phyloP scores from a whole-genome alignment of 2,113 vertebrate species.

The Nerophis lumbriciformis region DNA sequence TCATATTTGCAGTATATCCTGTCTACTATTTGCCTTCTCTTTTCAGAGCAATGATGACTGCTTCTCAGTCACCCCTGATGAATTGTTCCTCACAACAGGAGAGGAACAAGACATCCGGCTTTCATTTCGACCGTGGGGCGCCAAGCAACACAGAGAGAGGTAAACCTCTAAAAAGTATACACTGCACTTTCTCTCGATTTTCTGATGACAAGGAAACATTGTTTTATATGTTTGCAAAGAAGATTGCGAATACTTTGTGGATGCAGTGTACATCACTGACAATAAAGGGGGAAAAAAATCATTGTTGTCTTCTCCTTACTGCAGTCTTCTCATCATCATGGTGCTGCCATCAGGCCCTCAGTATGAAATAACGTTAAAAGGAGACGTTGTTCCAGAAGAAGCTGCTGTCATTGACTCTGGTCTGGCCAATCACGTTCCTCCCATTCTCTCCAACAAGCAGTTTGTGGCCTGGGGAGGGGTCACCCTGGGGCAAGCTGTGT shows the following conservation, averaged over 20 bases:
- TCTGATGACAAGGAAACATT: not conserved
- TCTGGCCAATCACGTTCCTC: slow-evolving; percentile 68
- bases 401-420: slow-evolving; percentile 19
- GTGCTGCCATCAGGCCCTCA: slow-evolving; percentile 90
- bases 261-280: too few relatives aligned
- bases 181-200: not conserved
- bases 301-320: slow-evolving; percentile 20
- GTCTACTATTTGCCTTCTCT: not conserved
- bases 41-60: slow-evolving; percentile 68
- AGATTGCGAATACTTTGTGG: too few relatives aligned
- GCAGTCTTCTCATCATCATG: slow-evolving; percentile 84
- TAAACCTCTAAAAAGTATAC: slow-evolving; percentile 38
- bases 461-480: slow-evolving; percentile 92
- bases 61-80: slow-evolving; percentile 81
- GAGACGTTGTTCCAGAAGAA: slow-evolving; percentile 60
- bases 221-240: too few relatives aligned
- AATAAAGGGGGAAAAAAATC: not conserved
- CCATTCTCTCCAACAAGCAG: slow-evolving; percentile 93
- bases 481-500: slow-evolving; percentile 83
- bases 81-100: slow-evolving; percentile 77
- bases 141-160: slow-evolving; percentile 71
- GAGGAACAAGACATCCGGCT: slow-evolving; percentile 77
- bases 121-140: slow-evolving; percentile 73
- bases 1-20: too few relatives aligned
- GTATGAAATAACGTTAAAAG: slow-evolving; percentile 87